Evolutionary conservation across 2,888 invertebrate species (phyloP).

Genomic region (Eupithecia exiguata): DNA sequence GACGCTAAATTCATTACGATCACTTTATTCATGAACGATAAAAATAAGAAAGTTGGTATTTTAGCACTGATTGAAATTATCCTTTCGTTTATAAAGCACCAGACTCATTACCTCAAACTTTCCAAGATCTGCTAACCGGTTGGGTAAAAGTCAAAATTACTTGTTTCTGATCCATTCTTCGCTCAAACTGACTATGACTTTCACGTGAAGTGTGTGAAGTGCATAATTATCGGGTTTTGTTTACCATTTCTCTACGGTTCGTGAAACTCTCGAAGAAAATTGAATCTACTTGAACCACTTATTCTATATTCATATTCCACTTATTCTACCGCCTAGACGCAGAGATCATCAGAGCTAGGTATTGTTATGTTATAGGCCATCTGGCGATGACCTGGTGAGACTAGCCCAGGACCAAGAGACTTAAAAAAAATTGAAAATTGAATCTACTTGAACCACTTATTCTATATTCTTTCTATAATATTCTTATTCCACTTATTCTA

Average conservation of each 20-base stretch:
- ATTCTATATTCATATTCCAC: no score
- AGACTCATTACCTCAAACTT: conserved; percentile 10
- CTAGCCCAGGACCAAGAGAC: no score
- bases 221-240: conserved; percentile 41
- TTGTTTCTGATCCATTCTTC: conserved; percentile 23
- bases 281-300: conserved; percentile 3
- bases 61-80: not conserved
- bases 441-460: no score
- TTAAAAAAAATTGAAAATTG: no score
- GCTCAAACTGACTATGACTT: conserved; percentile 35
- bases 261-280: conserved; percentile 25
- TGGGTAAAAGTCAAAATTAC: conserved; percentile 17
- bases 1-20: not conserved
- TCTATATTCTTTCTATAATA: no score
- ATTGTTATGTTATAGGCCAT: no score
- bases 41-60: not conserved
- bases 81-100: not conserved
- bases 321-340: no score
- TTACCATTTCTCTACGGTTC: conserved; percentile 43
- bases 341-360: no score
- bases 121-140: conserved; percentile 9
- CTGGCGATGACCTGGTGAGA: no score
- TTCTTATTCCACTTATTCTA: no score
- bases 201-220: conserved; percentile 30
- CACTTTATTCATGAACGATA: not conserved